A percentile compares a stretch with the other conserved stretches of the same genome.
Evolutionary conservation across 2,797 vertebrate genomes (phyloP).

Genomic region (Gambusia yucatana): DNA sequence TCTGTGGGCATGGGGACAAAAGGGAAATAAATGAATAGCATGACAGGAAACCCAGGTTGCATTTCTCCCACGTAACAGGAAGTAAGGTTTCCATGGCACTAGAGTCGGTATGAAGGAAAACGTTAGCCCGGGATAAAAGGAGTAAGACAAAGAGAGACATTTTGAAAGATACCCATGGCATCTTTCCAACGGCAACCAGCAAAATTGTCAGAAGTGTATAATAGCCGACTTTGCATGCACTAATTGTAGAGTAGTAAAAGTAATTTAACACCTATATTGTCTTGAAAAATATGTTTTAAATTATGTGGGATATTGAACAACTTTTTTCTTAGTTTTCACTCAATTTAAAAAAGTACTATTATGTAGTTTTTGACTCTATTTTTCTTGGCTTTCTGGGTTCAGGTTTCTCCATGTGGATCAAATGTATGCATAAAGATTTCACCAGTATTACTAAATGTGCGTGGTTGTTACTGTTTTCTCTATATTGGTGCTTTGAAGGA

Average conservation of each 20-base stretch:
- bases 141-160: constrained; percentile 47
- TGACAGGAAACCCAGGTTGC: constrained; percentile 33
- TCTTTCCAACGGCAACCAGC: constrained; percentile 12
- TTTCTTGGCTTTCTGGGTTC: neutral
- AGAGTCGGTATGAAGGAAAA: constrained; percentile 43
- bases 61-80: constrained; percentile 38
- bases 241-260: neutral
- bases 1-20: constrained; percentile 32
- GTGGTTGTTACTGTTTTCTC: neutral
- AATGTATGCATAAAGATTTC: neutral
- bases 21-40: constrained; percentile 21
- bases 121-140: constrained; percentile 43
- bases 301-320: neutral
- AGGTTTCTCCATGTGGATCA: neutral
- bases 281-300: neutral
- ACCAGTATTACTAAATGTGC: neutral
- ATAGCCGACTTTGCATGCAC: neutral
- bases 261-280: neutral
- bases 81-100: constrained; percentile 75
- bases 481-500: neutral
- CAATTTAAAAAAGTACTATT: neutral
- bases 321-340: neutral
- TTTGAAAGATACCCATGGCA: constrained; percentile 41
- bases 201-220: neutral
- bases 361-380: neutral